Conservation (phyloP, 2,797 vertebrate species). For the Lepus oiostolus region DNA sequence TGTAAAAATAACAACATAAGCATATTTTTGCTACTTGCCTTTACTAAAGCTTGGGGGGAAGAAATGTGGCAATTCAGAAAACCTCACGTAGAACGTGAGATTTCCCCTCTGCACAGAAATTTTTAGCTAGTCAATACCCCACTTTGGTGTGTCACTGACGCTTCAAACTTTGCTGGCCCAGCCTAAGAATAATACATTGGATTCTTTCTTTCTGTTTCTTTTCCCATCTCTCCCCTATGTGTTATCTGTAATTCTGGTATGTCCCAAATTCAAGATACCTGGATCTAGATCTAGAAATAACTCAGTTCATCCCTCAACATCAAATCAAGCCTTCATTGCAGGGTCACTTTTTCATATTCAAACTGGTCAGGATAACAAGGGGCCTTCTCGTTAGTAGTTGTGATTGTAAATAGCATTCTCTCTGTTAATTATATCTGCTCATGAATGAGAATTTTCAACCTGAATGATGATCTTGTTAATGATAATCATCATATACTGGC, state of each 20-base stretch:
- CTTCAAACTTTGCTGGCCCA: not conserved
- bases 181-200: not conserved
- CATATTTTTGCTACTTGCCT: not conserved
- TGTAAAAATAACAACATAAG: constrained; percentile 19
- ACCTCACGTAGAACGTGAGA: not conserved
- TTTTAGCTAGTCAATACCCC: not conserved
- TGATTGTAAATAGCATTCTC: not conserved
- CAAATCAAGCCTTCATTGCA: not conserved
- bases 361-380: not conserved
- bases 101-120: not conserved
- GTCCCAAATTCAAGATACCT: not conserved
- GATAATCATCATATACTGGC: not conserved
- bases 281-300: not conserved
- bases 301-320: not conserved
- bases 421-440: not conserved
- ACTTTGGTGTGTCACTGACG: not conserved
- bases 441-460: not conserved
- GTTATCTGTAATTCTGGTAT: not conserved
- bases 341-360: not conserved
- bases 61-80: not conserved
- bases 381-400: not conserved
- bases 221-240: not conserved
- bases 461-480: not conserved
- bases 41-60: not conserved
- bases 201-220: not conserved